Evolutionary conservation across 2,888 invertebrate genomes (phyloP).

Genomic region (Oxytorus armatus): DNA sequence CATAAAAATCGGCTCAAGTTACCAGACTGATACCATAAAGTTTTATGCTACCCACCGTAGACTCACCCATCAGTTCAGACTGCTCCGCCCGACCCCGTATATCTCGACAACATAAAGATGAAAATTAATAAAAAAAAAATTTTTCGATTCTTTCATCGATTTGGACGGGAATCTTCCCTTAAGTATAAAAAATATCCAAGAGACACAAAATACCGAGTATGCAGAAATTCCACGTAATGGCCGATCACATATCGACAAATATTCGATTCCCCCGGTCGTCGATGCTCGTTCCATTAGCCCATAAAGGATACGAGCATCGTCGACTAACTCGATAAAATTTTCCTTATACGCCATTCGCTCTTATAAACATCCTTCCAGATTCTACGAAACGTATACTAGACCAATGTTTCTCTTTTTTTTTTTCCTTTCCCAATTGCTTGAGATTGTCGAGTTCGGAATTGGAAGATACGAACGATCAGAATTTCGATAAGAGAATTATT

Average conservation of each 20-base stretch:
- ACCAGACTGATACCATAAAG: no score
- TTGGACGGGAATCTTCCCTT: no score
- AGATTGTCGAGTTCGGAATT: constrained; percentile 42
- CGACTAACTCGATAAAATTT: constrained; percentile 39
- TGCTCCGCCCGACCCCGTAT: no score
- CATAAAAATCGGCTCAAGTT: no score
- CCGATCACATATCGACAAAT: constrained; percentile 10
- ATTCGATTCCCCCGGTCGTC: constrained; percentile 14
- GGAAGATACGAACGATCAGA: constrained; percentile 55
- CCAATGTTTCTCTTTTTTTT: constrained; percentile 17
- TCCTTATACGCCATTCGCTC: constrained; percentile 29
- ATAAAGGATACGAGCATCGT: constrained; percentile 49
- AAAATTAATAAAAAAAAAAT: no score
- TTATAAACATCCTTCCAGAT: constrained; percentile 14
- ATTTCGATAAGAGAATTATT: constrained; percentile 65
- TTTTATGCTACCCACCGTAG: no score
- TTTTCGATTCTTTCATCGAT: no score
- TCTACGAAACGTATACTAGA: constrained; percentile 10
- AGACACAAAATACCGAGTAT: no score
- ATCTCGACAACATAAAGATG: no score
- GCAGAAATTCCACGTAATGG: not conserved
- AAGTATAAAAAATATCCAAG: no score
- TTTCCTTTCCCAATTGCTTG: constrained; percentile 26
- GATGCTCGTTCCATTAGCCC: constrained; percentile 53
- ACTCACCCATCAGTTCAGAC: no score